Conservation (phyloP, 2,113 vertebrate species). For the Chascanopsetta lugubris region DNA sequence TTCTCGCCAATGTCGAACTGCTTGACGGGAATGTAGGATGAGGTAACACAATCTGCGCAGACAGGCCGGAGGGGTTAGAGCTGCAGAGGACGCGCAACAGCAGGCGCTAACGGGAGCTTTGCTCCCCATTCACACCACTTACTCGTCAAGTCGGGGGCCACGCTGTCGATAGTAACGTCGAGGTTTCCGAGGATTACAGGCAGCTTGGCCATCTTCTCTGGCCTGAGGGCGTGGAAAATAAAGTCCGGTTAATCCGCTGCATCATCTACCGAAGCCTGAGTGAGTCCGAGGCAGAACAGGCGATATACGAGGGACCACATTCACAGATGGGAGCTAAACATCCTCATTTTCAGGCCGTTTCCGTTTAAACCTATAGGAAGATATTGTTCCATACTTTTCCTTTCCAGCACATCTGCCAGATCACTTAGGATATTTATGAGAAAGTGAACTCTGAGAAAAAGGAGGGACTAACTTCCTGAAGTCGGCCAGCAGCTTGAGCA, state of each 20-base stretch:
- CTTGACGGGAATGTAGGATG: slow-evolving; percentile 97
- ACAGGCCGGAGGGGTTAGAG: slow-evolving; percentile 38
- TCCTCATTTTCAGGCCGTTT: slow-evolving; percentile 31
- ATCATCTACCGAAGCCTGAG: slow-evolving; percentile 56
- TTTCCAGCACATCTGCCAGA: slow-evolving; percentile 32
- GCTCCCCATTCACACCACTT: slow-evolving; percentile 71
- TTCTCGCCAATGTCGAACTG: slow-evolving; percentile 88
- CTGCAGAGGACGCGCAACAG: slow-evolving; percentile 39
- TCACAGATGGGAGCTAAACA: slow-evolving; percentile 45
- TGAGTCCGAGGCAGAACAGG: slow-evolving; percentile 46
- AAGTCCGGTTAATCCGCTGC: slow-evolving; percentile 43
- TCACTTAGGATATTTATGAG: not conserved
- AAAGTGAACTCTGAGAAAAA: not conserved
- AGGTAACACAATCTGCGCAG: slow-evolving; percentile 92
- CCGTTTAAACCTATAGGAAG: slow-evolving; percentile 27
- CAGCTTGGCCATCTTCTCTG: slow-evolving; percentile 98
- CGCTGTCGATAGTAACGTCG: slow-evolving; percentile 94
- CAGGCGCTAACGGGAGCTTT: slow-evolving; percentile 12
- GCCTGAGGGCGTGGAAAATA: slow-evolving; percentile 79
- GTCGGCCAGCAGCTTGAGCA: slow-evolving; percentile 95
- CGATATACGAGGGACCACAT: slow-evolving; percentile 16
- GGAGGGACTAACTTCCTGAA: slow-evolving; percentile 96
- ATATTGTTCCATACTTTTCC: slow-evolving; percentile 36
- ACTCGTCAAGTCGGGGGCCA: slow-evolving; percentile 93
- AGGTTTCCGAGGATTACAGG: slow-evolving; percentile 98